A percentile compares a stretch with the other conserved stretches of the same genome.
Conservation (phyloP, 2,797 vertebrate genomes). For the Gouania willdenowi region DNA sequence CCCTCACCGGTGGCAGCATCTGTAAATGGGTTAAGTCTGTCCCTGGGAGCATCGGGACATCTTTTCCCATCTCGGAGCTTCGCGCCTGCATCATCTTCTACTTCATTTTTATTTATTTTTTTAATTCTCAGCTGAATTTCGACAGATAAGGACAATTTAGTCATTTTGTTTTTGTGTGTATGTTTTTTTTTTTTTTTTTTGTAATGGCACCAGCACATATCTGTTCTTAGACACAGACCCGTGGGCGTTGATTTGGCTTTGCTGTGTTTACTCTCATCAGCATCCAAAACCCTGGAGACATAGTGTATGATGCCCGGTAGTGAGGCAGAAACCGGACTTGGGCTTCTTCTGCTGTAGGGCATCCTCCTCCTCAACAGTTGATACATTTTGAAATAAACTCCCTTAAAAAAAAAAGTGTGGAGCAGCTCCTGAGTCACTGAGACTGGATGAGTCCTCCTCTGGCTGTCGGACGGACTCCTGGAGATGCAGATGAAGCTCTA, state of each 20-base stretch:
- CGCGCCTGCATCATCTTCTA: constrained; percentile 9
- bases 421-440: constrained; percentile 36
- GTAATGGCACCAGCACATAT: constrained; percentile 13
- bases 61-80: constrained; percentile 14
- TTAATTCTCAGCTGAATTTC: constrained; percentile 18
- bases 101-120: constrained; percentile 18
- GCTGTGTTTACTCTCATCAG: constrained; percentile 33
- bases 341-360: constrained; percentile 32
- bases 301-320: constrained; percentile 48
- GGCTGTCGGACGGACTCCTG: constrained; percentile 50
- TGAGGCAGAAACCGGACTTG: constrained; percentile 39
- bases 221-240: constrained; percentile 55
- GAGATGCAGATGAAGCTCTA: constrained; percentile 41
- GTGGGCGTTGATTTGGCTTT: constrained; percentile 67
- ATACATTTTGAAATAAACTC: constrained; percentile 31
- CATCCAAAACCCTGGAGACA: constrained; percentile 28
- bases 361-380: constrained; percentile 42
- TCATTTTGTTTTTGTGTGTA: too few species aligned
- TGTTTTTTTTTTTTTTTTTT: constrained; percentile 11
- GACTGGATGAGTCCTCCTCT: constrained; percentile 62
- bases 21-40: constrained; percentile 52
- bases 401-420: constrained; percentile 48
- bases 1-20: constrained; percentile 36
- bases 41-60: constrained; percentile 41
- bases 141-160: too few species aligned